Conservation (phyloP, 2,888 invertebrate species). For the Heliconius hortense region DNA sequence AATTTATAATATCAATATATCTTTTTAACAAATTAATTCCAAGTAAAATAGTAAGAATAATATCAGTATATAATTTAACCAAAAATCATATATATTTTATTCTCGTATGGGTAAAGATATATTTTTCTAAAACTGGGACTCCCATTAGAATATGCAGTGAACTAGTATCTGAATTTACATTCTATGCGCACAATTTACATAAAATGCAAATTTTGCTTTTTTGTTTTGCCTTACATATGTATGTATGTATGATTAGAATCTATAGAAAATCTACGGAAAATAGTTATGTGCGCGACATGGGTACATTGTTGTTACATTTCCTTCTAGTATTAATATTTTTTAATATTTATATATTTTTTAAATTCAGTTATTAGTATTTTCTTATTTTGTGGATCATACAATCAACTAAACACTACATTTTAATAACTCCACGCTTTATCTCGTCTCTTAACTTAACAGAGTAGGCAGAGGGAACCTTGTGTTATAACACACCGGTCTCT, state of each 20-base stretch:
- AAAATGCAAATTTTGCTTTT: constrained; percentile 18
- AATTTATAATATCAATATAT: too few relatives aligned
- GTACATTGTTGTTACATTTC: not conserved
- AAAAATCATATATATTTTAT: not conserved
- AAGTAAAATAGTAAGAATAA: not conserved
- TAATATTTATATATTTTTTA: too few relatives aligned
- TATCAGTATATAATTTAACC: not conserved
- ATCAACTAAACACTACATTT: too few relatives aligned
- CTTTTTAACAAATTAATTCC: too few relatives aligned
- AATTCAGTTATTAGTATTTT: too few relatives aligned
- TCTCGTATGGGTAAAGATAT: not conserved
- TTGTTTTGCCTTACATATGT: constrained; percentile 3
- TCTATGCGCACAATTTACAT: constrained; percentile 19
- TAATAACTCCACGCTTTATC: too few relatives aligned
- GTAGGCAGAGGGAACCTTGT: too few relatives aligned
- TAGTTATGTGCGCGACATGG: not conserved
- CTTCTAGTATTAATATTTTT: too few relatives aligned
- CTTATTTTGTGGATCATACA: too few relatives aligned
- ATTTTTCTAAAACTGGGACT: constrained; percentile 1
- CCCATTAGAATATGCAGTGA: not conserved
- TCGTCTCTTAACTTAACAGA: too few relatives aligned
- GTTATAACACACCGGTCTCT: too few relatives aligned
- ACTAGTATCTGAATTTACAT: constrained; percentile 24
- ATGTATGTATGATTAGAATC: not conserved
- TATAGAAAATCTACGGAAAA: not conserved